A percentile compares a stretch with the other conserved stretches of the same genome.
These are phyloP conservation scores for Dolichotis patagonum DNA, from an alignment of 2,113 vertebrate species.

Conservation along the genomic window DNA sequence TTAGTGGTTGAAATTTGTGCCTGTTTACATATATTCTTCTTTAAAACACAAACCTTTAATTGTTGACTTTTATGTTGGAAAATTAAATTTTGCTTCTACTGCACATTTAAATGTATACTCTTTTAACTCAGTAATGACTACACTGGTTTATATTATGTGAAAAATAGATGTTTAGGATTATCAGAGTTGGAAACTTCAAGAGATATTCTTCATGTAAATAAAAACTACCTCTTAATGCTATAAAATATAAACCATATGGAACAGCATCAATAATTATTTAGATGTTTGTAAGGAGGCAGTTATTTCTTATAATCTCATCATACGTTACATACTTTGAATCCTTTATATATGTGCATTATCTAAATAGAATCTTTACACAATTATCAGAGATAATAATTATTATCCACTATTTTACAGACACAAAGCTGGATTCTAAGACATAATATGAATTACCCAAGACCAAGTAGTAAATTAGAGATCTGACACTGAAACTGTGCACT, in stretches of 20 bases:
- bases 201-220: background rate
- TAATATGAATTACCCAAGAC: background rate
- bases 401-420: background rate
- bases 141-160: background rate
- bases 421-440: background rate
- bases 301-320: background rate
- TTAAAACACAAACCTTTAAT: background rate
- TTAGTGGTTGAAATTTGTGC: background rate
- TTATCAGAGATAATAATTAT: background rate
- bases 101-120: background rate
- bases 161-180: background rate
- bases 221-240: background rate
- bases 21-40: background rate
- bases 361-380: background rate
- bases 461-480: background rate
- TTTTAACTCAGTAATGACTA: background rate
- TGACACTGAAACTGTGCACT: background rate
- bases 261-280: background rate
- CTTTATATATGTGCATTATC: background rate
- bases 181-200: background rate
- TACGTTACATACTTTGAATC: background rate
- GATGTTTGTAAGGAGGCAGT: background rate
- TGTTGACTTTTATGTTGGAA: slow-evolving; percentile 11
- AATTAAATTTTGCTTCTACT: background rate
- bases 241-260: background rate